phyloP scores from a whole-genome alignment of 2,797 vertebrate species.

The Lepus oiostolus region DNA sequence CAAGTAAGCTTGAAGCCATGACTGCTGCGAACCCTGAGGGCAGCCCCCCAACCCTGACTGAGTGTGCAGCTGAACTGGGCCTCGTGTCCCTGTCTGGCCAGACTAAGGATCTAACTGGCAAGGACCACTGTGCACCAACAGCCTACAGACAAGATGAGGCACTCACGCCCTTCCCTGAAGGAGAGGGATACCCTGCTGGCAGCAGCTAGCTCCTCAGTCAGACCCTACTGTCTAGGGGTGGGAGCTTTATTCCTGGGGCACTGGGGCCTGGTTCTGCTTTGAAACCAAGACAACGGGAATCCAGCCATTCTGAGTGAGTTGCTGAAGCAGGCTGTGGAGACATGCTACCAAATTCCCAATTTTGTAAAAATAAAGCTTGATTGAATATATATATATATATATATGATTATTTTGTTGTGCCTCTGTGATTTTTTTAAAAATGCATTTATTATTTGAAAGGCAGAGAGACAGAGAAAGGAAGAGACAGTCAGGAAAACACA shows the following conservation, averaged over 20 bases:
- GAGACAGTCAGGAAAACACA: no score
- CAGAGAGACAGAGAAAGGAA: no score
- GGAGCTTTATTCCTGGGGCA: background rate
- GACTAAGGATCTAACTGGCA: background rate
- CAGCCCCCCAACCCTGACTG: no score
- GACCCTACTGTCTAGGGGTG: background rate
- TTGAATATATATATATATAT: background rate
- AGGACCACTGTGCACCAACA: background rate
- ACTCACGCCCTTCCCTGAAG: background rate
- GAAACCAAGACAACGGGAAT: constrained; percentile 50
- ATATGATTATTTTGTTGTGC: background rate
- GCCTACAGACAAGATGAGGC: background rate
- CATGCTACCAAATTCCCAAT: constrained; percentile 38
- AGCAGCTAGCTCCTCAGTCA: background rate
- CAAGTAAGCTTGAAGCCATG: constrained; percentile 5
- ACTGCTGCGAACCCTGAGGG: background rate
- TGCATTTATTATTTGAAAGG: no score
- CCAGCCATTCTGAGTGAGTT: constrained; percentile 6
- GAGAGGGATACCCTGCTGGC: background rate
- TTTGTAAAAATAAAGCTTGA: constrained; percentile 82
- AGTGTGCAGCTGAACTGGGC: background rate
- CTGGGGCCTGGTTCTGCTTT: constrained; percentile 25
- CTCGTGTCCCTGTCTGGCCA: background rate
- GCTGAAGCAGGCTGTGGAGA: constrained; percentile 51
- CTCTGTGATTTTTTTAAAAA: background rate